These are phyloP conservation scores for Callionymus lyra DNA, from an alignment of 2,113 vertebrate species.

Conservation along the genomic window DNA sequence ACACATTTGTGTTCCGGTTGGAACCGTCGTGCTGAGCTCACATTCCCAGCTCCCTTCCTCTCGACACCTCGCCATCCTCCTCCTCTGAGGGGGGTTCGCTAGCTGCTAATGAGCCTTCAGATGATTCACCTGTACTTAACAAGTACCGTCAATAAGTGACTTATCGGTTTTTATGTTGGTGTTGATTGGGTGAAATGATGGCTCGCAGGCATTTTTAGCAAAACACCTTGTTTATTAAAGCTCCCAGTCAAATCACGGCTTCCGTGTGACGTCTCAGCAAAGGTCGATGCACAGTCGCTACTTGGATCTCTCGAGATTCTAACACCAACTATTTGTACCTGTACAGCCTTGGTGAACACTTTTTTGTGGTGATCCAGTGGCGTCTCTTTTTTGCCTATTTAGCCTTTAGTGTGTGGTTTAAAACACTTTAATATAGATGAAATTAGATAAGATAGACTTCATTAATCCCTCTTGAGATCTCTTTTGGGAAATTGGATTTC, in stretches of 20 bases:
- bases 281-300: too few species aligned
- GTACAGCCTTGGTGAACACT: too few species aligned
- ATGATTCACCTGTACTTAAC: constrained; percentile 28
- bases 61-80: constrained; percentile 10
- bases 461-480: too few species aligned
- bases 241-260: constrained; percentile 4
- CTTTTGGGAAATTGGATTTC: too few species aligned
- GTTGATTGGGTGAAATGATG: constrained; percentile 32
- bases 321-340: too few species aligned
- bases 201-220: constrained; percentile 8
- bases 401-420: too few species aligned
- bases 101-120: background rate
- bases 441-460: too few species aligned
- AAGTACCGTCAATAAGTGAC: constrained; percentile 25
- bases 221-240: constrained; percentile 19
- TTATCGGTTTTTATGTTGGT: constrained; percentile 32
- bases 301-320: too few species aligned
- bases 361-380: too few species aligned
- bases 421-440: too few species aligned
- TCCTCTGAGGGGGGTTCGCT: constrained; percentile 15
- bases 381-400: too few species aligned
- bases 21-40: constrained; percentile 28
- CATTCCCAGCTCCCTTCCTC: constrained; percentile 8
- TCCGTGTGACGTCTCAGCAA: background rate
- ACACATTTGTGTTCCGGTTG: constrained; percentile 7